Evolutionary conservation across 2,113 vertebrate species (phyloP).

Genomic region (Anolis sagrei): DNA sequence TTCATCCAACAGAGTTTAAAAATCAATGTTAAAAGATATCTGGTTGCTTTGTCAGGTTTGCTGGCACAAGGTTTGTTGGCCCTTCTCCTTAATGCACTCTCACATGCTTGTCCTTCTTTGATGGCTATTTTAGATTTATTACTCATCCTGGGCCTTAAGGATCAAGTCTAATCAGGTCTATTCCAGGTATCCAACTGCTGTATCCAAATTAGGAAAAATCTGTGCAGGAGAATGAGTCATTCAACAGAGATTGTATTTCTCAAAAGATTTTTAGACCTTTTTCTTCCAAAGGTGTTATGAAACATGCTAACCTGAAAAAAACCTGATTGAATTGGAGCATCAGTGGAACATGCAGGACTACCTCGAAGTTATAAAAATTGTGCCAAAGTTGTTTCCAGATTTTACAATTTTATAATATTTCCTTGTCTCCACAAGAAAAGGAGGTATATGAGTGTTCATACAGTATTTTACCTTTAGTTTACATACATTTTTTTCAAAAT

Average conservation of each 20-base stretch:
- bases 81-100: neutral
- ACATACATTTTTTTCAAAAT: neutral
- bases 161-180: neutral
- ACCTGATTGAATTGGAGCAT: neutral
- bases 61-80: neutral
- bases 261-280: neutral
- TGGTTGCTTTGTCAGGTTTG: neutral
- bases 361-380: constrained; percentile 1
- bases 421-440: neutral
- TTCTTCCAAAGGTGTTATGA: neutral
- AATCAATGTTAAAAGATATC: neutral
- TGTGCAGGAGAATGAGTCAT: neutral
- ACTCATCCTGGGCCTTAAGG: neutral
- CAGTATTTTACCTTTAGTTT: neutral
- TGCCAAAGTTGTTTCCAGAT: neutral
- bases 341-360: neutral
- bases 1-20: neutral
- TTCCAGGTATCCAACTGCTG: constrained; percentile 5
- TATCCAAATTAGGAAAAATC: constrained; percentile 22
- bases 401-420: constrained; percentile 17
- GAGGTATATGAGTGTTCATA: neutral
- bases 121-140: constrained; percentile 13
- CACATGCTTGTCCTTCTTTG: neutral
- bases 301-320: neutral
- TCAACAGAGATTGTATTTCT: neutral